Evolutionary conservation across 1,140 invertebrate species (phyloP), one percentile per base, ranked within the genome.

Genomic region (Monomorium pharaonis): DNA sequence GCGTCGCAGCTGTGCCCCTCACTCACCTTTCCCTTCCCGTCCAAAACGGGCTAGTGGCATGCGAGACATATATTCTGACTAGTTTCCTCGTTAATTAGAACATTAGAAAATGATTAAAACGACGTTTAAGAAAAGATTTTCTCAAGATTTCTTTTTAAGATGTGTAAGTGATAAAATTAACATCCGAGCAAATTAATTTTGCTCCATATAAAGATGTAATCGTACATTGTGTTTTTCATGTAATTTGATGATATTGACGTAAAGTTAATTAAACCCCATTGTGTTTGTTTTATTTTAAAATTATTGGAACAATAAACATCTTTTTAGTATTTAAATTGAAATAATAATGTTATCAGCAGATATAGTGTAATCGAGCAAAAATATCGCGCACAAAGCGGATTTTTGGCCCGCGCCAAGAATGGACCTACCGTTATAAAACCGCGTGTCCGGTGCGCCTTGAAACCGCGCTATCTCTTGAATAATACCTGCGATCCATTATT

Each of bases 401-500:
- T 37, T 51, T 80, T 21, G 30, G 9, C 33, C 24, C 3, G 47
- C 24, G 3, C 33, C 65, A 24, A 44, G 27, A 72, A 42, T n/a
- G 18, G n/a, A 33, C 24, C 51, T 37, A 16, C 60, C n/a, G 65
- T n/a, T n/a, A n/a, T n/a, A 70, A 62, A 87, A 80, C 72, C 67
- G 37, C n/a, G 80, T 69, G 83, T 89, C 85, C 89, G 69, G 86
- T 74, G 47, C 84, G 80, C 85, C 86, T 87, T 88, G 88, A 84
- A 86, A 88, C 85, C 83, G 80, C 83, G 76, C 86, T 86, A 86
- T 87, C 85, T 88, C 80, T 70, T 85, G 56, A 90, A 91, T 83
- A 91, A 91, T 88, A 88, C 27, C 74, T 60, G 69, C 78, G 86
- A 90, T 89, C 86, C 88, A 90, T 88, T 90, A 91, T 86, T 58